phyloP scores from a whole-genome alignment of 1,140 invertebrate genomes.

The Drosophila ambigua region DNA sequence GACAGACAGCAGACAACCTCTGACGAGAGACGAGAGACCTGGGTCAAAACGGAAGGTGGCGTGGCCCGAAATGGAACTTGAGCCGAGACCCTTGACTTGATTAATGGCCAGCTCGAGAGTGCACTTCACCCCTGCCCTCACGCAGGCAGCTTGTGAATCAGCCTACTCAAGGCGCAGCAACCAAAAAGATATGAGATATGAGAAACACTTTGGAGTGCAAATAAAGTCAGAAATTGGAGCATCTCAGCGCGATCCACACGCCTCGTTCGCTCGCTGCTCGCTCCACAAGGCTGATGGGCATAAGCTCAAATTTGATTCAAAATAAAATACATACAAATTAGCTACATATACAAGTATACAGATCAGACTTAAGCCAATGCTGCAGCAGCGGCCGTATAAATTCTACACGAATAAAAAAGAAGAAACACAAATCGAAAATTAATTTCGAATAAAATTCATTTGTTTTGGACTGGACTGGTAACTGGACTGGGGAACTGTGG shows the following conservation, averaged over 20 bases:
- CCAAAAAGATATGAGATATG: neutral
- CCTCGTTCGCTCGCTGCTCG: slow-evolving; percentile 34
- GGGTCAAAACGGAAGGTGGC: slow-evolving; percentile 56
- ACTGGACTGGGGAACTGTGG: slow-evolving; percentile 26
- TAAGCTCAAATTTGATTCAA: slow-evolving; percentile 54
- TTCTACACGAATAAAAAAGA: slow-evolving; percentile 57
- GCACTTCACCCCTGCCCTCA: slow-evolving; percentile 50
- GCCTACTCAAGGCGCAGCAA: slow-evolving; percentile 43
- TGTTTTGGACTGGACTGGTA: slow-evolving; percentile 13
- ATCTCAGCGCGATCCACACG: slow-evolving; percentile 60
- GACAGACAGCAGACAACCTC: slow-evolving; percentile 22
- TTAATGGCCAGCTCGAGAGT: slow-evolving; percentile 64
- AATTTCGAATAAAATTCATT: slow-evolving; percentile 66
- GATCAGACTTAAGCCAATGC: slow-evolving; percentile 40
- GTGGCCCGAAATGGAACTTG: slow-evolving; percentile 41
- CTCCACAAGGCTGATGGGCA: slow-evolving; percentile 61
- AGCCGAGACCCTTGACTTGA: slow-evolving; percentile 46
- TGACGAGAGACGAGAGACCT: slow-evolving; percentile 51
- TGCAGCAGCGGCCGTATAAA: slow-evolving; percentile 34
- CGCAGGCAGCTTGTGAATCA: slow-evolving; percentile 54
- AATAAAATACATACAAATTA: slow-evolving; percentile 46
- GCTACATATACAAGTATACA: slow-evolving; percentile 44
- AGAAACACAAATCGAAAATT: slow-evolving; percentile 54
- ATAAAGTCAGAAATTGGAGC: slow-evolving; percentile 68
- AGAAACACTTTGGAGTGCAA: slow-evolving; percentile 44